phyloP scores from a whole-genome alignment of 92 coral and sea anemone genomes.

The Bergia puertoricense region DNA sequence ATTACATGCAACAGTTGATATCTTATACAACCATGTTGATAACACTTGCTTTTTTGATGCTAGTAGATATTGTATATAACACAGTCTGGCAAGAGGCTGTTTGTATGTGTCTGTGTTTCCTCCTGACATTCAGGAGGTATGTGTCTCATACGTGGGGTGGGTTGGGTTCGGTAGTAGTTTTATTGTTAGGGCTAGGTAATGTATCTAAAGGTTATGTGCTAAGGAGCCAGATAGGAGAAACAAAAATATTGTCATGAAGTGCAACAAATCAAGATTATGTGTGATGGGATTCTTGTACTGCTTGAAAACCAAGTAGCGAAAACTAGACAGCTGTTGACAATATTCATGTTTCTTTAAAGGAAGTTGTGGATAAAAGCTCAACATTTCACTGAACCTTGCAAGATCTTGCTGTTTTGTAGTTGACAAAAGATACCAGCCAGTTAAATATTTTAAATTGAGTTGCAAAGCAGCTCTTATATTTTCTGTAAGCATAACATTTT shows the following conservation, averaged over 20 bases:
- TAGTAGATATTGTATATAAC: not conserved
- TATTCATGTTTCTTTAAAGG: not conserved
- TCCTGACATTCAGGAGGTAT: constrained; percentile 35
- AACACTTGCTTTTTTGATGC: not conserved
- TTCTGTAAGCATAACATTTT: not conserved
- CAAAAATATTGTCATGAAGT: not conserved
- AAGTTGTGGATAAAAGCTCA: not conserved
- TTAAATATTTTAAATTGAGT: not conserved
- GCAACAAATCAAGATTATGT: not conserved
- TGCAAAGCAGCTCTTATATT: not conserved
- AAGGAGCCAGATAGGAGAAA: not conserved
- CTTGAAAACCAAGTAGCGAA: not conserved
- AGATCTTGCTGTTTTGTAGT: not conserved
- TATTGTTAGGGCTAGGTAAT: not conserved
- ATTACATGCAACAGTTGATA: not conserved
- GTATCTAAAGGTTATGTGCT: constrained; percentile 4
- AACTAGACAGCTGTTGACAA: not conserved
- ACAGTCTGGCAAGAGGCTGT: constrained; percentile 17
- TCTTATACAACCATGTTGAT: not conserved
- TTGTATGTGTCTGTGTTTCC: not conserved
- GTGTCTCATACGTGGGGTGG: not conserved
- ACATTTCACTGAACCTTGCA: not conserved
- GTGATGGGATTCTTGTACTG: not conserved
- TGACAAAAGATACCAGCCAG: too few species aligned
- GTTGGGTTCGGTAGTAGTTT: not conserved